Conservation (phyloP, 2,113 vertebrate species). For the Dipodomys spectabilis region DNA sequence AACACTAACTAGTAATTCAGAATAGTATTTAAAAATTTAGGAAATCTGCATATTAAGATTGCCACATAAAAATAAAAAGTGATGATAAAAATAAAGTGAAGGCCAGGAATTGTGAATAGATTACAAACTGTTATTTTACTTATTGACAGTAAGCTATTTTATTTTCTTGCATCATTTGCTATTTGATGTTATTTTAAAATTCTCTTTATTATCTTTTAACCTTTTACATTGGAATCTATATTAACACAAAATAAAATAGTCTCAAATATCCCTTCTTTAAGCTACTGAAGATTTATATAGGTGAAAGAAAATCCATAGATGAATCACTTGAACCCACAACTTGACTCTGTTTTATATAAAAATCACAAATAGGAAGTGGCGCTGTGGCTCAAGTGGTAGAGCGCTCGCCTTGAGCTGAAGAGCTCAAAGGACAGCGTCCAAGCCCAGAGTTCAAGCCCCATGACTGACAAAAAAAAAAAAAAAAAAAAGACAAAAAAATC, state of each 20-base stretch:
- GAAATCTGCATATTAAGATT: background rate
- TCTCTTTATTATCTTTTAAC: background rate
- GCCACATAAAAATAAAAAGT: background rate
- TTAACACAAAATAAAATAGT: background rate
- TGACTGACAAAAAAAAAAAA: too few species aligned
- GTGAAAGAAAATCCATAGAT: background rate
- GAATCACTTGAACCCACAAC: background rate
- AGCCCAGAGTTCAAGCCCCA: too few species aligned
- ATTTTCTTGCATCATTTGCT: background rate
- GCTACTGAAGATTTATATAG: background rate
- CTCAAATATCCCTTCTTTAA: background rate
- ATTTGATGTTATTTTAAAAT: background rate
- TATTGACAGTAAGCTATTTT: background rate
- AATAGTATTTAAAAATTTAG: background rate
- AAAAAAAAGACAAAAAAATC: too few species aligned
- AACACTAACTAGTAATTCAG: background rate
- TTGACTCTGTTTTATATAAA: background rate
- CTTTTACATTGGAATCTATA: background rate
- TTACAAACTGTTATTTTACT: background rate
- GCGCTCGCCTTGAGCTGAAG: too few species aligned
- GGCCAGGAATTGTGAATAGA: background rate
- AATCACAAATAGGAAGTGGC: background rate
- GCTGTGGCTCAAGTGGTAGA: too few species aligned
- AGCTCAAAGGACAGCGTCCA: too few species aligned
- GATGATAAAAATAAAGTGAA: background rate